These are phyloP conservation scores for Chorisops tibialis DNA, from an alignment of 2,888 invertebrate genomes.

Conservation along the genomic window DNA sequence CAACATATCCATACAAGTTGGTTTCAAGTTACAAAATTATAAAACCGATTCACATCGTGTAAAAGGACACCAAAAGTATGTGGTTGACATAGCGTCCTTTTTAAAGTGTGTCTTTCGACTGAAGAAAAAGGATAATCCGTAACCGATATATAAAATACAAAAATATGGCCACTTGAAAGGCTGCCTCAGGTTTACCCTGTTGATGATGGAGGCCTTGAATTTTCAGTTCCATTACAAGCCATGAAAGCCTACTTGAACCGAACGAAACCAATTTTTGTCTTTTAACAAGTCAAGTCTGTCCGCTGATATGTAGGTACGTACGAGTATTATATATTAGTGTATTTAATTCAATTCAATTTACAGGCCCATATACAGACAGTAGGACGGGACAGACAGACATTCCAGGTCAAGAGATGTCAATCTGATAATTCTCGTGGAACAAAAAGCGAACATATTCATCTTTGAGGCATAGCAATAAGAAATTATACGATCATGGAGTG, in stretches of 20 bases:
- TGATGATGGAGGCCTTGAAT: constrained; percentile 1
- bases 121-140: constrained; percentile 15
- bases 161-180: constrained; percentile 14
- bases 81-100: neutral
- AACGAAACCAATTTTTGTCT: neutral
- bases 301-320: too few relatives aligned
- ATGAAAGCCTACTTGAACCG: neutral
- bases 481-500: too few relatives aligned
- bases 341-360: constrained; percentile 3
- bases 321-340: too few relatives aligned
- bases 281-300: neutral
- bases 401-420: constrained; percentile 20
- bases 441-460: too few relatives aligned
- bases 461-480: too few relatives aligned
- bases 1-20: too few relatives aligned
- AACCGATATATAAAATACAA: constrained; percentile 1
- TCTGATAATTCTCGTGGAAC: neutral
- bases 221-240: constrained; percentile 5
- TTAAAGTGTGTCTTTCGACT: neutral
- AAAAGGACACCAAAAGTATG: too few relatives aligned
- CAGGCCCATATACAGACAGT: neutral
- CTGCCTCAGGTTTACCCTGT: neutral
- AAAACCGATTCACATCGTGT: too few relatives aligned
- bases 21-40: too few relatives aligned
- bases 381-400: neutral